phyloP scores from a whole-genome alignment of 2,113 vertebrate species.

The Acrocephalus arundinaceus region DNA sequence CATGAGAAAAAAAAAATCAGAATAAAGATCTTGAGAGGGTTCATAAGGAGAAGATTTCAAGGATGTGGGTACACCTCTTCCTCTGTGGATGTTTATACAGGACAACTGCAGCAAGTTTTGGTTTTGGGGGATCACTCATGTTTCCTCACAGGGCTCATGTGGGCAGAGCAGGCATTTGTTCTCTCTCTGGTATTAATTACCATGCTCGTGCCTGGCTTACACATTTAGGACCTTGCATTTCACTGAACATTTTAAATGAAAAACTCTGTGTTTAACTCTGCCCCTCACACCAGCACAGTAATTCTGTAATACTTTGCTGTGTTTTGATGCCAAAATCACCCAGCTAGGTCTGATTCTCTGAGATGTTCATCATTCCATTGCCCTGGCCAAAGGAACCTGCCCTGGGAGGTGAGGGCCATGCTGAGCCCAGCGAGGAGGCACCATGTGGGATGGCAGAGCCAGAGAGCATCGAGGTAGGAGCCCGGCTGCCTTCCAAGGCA shows the following conservation, averaged over 20 bases:
- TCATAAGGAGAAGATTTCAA: neutral
- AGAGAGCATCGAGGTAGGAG: neutral
- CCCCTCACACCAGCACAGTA: neutral
- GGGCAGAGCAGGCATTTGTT: neutral
- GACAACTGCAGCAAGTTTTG: neutral
- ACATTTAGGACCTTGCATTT: neutral
- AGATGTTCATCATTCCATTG: neutral
- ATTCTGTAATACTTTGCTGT: neutral
- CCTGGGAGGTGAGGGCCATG: accelerated
- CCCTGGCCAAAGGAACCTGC: neutral
- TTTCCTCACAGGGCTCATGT: too few relatives aligned
- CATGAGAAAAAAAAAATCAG: neutral
- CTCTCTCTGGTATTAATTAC: neutral
- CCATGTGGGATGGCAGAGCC: neutral
- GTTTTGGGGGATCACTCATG: accelerated
- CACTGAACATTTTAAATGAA: neutral
- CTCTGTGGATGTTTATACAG: accelerated
- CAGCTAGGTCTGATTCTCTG: neutral
- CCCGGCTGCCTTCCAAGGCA: neutral
- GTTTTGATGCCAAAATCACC: neutral
- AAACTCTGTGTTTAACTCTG: neutral
- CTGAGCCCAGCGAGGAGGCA: neutral
- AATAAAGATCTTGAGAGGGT: neutral
- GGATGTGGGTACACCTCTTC: neutral
- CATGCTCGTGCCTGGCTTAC: accelerated